Conservation (phyloP, 2,797 vertebrate genomes). For the Antennarius maculatus region DNA sequence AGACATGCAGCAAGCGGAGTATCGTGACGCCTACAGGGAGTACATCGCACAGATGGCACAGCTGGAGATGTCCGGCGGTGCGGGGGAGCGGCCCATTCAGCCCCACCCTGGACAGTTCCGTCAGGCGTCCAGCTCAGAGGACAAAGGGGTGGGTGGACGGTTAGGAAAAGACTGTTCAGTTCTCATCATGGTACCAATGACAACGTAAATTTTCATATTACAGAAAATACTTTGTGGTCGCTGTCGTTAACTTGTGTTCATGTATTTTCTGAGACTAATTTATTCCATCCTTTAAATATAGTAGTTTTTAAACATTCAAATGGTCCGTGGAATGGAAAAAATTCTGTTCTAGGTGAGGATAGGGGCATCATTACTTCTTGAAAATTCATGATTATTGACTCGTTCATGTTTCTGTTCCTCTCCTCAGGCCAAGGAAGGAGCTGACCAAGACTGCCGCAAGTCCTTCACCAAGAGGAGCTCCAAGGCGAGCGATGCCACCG, state of each 20-base stretch:
- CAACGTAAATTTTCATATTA: constrained; percentile 8
- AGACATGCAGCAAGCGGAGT: constrained; percentile 97
- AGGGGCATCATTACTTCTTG: constrained; percentile 38
- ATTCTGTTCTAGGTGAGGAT: constrained; percentile 30
- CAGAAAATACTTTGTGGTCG: constrained; percentile 4
- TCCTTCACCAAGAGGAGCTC: constrained; percentile 82
- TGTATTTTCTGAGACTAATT: too few relatives aligned
- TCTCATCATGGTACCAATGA: constrained; percentile 26
- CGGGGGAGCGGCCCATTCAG: constrained; percentile 86
- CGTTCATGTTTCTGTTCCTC: constrained; percentile 42
- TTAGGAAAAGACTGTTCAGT: constrained; percentile 25
- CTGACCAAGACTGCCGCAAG: constrained; percentile 88
- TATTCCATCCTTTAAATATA: not conserved
- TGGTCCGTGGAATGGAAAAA: constrained; percentile 4
- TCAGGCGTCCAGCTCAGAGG: constrained; percentile 80
- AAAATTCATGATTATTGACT: constrained; percentile 52
- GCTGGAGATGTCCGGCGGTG: constrained; percentile 86
- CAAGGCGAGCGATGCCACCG: constrained; percentile 86
- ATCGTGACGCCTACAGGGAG: constrained; percentile 94
- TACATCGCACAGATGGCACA: constrained; percentile 98
- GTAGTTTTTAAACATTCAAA: constrained; percentile 22
- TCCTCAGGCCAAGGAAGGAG: constrained; percentile 81
- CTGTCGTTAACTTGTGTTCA: too few relatives aligned
- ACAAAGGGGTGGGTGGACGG: constrained; percentile 80
- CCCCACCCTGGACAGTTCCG: constrained; percentile 86